Base-by-base conservation (phyloP, 2,797 vertebrate genomes). In the Channallabes apus region DNA sequence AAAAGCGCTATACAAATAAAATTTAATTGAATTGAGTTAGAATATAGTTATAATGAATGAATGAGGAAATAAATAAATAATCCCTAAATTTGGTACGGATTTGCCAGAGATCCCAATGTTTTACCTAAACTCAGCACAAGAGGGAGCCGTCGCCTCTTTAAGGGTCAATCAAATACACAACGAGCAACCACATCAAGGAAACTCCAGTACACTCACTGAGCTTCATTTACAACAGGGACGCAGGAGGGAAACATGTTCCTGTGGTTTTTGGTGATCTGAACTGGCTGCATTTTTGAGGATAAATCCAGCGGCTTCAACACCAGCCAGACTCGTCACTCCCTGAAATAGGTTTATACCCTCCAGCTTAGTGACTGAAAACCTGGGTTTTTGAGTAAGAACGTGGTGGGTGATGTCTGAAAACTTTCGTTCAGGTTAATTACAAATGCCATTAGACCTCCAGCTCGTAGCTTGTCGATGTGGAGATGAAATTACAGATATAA, bases 71-170 rank as follows among this genome's bases (percentile, higher is more conserved):
- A 11, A 41, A 41, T 24, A 35, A 73, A 15, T 5, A 3, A 17
- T 69, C 51, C 11, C 32, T 71, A 20, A 51, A 61, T 69, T 61
- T 20, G 17, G 3, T 2, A 17, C 24, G 14, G 15, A 38, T 64
- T 67, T 56, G 17, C 20, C 27, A 46, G 35, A 27, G 51, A 58
- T 7, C 4, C n/a, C 6, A n/a, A n/a, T 32, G 20, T 68, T 86
- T 67, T 69, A 27, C 64, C 64, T 3, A 80, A 32, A 46, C 88
- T 27, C 62, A 51, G 92, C 95, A 93, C 94, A 91, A 94, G 95
- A 95, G 95, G 93, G 91, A 77, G 62, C 84, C 92, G 89, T 94
- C 93, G 94, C 27, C 88, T 93, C 91, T 95, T 89, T 38, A 86
- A 89, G 91, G 14, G 59, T 56, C 35, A 20, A 67, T 41, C 17